Evolutionary conservation across 1,140 invertebrate genomes (phyloP).

Genomic region (Oscheius sp.): DNA sequence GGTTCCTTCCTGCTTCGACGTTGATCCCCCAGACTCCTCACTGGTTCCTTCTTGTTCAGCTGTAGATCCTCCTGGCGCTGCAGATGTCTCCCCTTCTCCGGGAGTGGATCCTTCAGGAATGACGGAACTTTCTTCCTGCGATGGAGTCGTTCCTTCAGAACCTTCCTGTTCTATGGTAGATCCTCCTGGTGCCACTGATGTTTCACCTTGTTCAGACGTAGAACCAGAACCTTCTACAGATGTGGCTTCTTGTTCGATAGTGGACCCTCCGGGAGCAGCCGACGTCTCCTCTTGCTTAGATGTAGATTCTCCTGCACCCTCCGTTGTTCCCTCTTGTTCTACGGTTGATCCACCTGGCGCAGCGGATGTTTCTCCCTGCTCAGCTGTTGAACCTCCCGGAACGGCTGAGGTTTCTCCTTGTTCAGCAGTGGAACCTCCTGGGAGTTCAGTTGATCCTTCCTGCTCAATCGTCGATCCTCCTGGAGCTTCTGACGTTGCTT

Average conservation of each 20-base stretch:
- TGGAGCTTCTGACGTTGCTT: neutral
- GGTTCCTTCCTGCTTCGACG: neutral
- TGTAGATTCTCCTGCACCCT: neutral
- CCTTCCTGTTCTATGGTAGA: too few relatives aligned
- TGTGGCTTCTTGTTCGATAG: neutral
- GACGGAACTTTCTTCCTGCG: too few relatives aligned
- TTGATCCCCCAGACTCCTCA: neutral
- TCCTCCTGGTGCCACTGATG: neutral
- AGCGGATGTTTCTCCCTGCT: neutral
- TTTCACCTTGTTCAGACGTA: neutral
- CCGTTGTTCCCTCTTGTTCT: neutral
- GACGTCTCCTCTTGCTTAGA: neutral
- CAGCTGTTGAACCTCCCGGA: neutral
- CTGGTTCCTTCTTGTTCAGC: neutral
- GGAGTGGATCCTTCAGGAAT: too few relatives aligned
- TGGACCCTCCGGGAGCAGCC: too few relatives aligned
- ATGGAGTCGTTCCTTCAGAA: too few relatives aligned
- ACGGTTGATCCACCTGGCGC: neutral
- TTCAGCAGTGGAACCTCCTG: neutral
- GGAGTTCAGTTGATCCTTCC: neutral
- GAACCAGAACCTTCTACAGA: neutral
- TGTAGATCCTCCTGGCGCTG: neutral
- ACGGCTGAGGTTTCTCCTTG: neutral
- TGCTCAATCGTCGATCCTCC: neutral
- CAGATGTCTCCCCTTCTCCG: too few relatives aligned